These are phyloP conservation scores for Microplitis manilae DNA, from an alignment of 2,888 invertebrate genomes.

Conservation along the genomic window DNA sequence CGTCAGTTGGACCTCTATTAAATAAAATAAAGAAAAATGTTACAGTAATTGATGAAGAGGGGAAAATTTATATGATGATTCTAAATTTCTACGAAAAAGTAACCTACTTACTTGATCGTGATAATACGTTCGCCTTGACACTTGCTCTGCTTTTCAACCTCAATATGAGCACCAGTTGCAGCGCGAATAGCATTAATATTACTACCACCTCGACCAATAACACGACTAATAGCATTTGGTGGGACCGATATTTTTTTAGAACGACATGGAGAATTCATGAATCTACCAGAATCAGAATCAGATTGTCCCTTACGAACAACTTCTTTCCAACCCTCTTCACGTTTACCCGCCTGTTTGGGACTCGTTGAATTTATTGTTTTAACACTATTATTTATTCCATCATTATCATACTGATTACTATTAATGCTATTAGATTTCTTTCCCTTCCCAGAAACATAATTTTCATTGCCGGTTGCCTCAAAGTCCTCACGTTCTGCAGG, in stretches of 20 bases:
- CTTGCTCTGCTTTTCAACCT: conserved; percentile 97
- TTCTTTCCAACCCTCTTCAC: conserved; percentile 98
- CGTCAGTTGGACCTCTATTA: conserved; percentile 88
- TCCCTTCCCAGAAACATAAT: conserved; percentile 72
- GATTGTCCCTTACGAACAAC: conserved; percentile 83
- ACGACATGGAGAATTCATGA: conserved; percentile 74
- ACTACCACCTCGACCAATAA: conserved; percentile 97
- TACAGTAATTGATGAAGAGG: conserved; percentile 13
- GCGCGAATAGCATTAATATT: conserved; percentile 98
- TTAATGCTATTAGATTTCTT: conserved; percentile 67
- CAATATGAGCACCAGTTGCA: conserved; percentile 97
- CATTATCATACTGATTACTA: conserved; percentile 63
- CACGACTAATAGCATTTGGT: conserved; percentile 94
- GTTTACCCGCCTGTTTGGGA: conserved; percentile 79
- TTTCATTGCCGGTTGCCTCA: conserved; percentile 80
- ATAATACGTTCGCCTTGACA: conserved; percentile 95
- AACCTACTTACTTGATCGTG: conserved; percentile 85
- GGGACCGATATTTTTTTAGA: conserved; percentile 96
- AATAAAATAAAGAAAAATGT: conserved; percentile 41
- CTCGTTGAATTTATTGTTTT: conserved; percentile 75
- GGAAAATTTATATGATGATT: conserved; percentile 10
- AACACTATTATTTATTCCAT: conserved; percentile 59
- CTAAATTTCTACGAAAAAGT: neutral
- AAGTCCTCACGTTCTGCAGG: conserved; percentile 83
- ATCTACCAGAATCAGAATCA: conserved; percentile 67